Evolutionary conservation across 1,140 invertebrate species (phyloP).

Genomic region (Philopotamus ludificatus): DNA sequence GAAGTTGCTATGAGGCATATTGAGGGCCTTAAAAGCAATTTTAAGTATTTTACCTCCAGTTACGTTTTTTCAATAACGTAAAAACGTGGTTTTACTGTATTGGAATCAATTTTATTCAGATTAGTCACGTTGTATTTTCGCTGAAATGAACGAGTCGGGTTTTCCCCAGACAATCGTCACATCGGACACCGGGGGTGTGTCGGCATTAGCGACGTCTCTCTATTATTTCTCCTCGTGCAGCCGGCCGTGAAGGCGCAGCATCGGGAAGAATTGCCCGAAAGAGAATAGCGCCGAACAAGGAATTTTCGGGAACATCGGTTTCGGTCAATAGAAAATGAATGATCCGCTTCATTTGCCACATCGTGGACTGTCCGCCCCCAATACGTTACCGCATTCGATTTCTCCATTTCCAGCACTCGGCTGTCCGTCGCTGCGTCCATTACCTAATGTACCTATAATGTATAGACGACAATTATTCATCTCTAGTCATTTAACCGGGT

Average conservation of each 20-base stretch:
- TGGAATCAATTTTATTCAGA: no score
- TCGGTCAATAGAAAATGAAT: slow-evolving; percentile 37
- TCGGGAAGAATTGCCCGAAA: slow-evolving; percentile 3
- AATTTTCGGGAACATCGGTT: slow-evolving; percentile 32
- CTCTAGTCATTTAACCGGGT: neutral
- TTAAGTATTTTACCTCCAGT: no score
- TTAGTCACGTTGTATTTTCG: no score
- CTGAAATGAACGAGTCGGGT: no score
- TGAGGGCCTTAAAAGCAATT: no score
- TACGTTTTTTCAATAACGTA: no score
- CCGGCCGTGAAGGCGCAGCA: neutral
- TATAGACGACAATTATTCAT: neutral
- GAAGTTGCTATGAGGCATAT: no score
- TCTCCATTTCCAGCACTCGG: neutral
- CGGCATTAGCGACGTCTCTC: no score
- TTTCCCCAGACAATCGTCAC: no score
- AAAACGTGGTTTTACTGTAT: no score
- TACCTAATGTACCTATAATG: neutral
- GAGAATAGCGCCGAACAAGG: no score
- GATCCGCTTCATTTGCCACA: slow-evolving; percentile 36
- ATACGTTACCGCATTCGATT: neutral
- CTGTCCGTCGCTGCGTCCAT: neutral
- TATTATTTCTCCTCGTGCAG: neutral
- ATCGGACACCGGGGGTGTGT: no score
- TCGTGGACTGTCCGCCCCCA: slow-evolving; percentile 8